Conservation (phyloP, 2,113 vertebrate genomes). For the Cryptotis parvus region DNA sequence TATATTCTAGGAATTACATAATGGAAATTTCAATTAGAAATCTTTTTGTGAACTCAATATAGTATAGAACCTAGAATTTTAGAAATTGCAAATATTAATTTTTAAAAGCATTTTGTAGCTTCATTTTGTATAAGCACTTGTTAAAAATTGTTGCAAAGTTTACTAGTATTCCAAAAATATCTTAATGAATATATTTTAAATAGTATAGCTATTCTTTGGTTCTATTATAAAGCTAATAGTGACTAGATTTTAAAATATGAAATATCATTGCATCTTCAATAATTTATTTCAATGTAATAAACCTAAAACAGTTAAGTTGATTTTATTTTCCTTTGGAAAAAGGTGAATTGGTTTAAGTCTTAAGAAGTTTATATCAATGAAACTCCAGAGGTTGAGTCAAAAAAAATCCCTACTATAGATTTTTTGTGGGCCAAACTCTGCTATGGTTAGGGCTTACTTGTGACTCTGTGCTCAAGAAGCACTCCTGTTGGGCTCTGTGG, state of each 20-base stretch:
- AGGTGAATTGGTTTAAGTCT: neutral
- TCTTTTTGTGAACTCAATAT: neutral
- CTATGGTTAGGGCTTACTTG: neutral
- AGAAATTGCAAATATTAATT: neutral
- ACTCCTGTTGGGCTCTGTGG: too few relatives aligned
- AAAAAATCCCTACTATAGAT: too few relatives aligned
- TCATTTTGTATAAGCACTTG: conserved; percentile 2
- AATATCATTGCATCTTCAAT: neutral
- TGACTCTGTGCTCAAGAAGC: too few relatives aligned
- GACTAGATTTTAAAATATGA: neutral
- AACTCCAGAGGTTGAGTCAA: neutral
- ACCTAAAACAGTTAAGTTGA: neutral
- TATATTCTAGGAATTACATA: neutral
- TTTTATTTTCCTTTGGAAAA: neutral
- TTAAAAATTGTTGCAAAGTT: neutral
- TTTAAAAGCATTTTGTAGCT: neutral
- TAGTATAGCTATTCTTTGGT: neutral
- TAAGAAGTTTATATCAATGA: neutral
- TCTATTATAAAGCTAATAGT: neutral
- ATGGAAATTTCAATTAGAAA: neutral
- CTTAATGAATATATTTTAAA: neutral
- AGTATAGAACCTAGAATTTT: neutral
- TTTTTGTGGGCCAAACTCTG: too few relatives aligned
- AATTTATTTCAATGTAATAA: neutral
- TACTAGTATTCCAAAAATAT: conserved; percentile 23